These are phyloP conservation scores for Nasonia longicornis DNA, from an alignment of 1,140 invertebrate genomes.

Conservation along the genomic window DNA sequence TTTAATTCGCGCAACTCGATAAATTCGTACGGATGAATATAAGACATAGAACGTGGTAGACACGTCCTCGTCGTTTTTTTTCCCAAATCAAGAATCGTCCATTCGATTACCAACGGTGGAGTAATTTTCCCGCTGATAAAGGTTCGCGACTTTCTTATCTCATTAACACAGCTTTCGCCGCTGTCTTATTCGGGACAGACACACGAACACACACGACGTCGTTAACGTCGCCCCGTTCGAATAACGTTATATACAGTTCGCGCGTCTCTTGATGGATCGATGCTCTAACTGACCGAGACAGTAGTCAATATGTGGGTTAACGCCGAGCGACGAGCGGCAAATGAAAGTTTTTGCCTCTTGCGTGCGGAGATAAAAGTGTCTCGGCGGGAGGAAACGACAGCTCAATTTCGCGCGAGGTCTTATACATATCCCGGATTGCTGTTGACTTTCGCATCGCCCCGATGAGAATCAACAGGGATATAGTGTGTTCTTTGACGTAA, in stretches of 20 bases:
- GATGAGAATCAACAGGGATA: background rate
- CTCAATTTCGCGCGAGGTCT: conserved; percentile 28
- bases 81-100: background rate
- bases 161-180: background rate
- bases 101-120: no score
- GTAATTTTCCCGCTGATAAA: no score
- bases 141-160: background rate
- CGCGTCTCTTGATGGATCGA: conserved; percentile 59
- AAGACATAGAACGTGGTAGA: no score
- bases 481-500: no score
- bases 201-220: no score
- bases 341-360: conserved; percentile 20
- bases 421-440: background rate
- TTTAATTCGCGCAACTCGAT: no score
- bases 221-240: background rate
- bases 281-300: conserved; percentile 60
- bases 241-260: background rate
- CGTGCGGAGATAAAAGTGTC: conserved; percentile 25
- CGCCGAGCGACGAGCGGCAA: background rate
- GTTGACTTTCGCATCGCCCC: background rate
- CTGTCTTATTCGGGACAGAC: background rate
- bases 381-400: background rate
- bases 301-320: conserved; percentile 53
- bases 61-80: background rate
- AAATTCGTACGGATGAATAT: no score